These are phyloP conservation scores for Cephalopholis sonnerati DNA, from an alignment of 2,113 vertebrate species.

Conservation along the genomic window DNA sequence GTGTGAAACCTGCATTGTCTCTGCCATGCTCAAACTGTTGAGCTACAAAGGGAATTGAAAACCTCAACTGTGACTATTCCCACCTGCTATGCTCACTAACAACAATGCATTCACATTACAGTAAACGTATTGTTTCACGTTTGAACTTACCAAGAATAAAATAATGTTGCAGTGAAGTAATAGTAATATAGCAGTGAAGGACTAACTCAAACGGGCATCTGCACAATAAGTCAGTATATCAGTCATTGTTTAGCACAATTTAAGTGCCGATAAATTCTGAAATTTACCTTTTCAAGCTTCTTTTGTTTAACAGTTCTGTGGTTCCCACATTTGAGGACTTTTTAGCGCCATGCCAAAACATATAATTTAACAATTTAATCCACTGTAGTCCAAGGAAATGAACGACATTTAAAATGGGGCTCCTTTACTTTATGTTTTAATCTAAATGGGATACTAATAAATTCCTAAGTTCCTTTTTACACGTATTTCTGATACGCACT, in stretches of 20 bases:
- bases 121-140: neutral
- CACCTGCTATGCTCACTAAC: neutral
- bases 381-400: neutral
- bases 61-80: constrained; percentile 11
- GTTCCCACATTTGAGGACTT: neutral
- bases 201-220: neutral
- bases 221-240: neutral
- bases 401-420: neutral
- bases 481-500: neutral
- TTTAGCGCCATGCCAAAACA: neutral
- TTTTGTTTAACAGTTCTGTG: neutral
- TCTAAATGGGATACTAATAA: neutral
- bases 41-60: constrained; percentile 39
- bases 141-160: neutral
- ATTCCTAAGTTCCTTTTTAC: neutral
- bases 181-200: neutral
- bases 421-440: neutral
- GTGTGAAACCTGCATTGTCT: constrained; percentile 23
- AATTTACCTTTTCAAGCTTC: too few relatives aligned
- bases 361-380: too few relatives aligned
- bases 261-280: fast-evolving
- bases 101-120: neutral
- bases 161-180: neutral
- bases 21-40: neutral
- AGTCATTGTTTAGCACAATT: neutral